phyloP scores from a whole-genome alignment of 2,888 invertebrate species.

The Chirona hameri region DNA sequence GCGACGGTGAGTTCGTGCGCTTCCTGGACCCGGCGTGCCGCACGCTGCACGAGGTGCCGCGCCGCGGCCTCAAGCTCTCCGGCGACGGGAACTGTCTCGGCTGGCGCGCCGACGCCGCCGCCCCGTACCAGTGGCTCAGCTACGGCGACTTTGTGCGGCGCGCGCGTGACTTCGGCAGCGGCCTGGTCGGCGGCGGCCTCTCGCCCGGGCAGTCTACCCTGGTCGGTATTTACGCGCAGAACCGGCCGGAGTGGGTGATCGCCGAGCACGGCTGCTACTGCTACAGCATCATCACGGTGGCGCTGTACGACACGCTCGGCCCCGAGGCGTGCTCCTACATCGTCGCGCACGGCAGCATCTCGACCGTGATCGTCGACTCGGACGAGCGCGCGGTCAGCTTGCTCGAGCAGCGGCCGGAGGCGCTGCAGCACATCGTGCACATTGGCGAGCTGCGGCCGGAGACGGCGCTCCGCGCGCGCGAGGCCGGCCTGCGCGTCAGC shows the following conservation, averaged over 20 bases:
- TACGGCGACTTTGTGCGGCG: conserved; percentile 88
- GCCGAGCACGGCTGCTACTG: conserved; percentile 90
- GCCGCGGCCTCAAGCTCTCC: conserved; percentile 47
- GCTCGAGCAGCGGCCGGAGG: conserved; percentile 75
- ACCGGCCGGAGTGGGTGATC: conserved; percentile 95
- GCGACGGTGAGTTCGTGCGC: neutral
- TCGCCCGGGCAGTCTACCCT: conserved; percentile 60
- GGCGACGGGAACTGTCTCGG: conserved; percentile 89
- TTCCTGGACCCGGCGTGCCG: neutral
- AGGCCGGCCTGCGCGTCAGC: conserved; percentile 74
- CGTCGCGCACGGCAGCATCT: conserved; percentile 80
- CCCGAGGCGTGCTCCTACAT: conserved; percentile 96
- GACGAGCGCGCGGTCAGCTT: conserved; percentile 82
- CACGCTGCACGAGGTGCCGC: conserved; percentile 6
- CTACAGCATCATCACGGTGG: conserved; percentile 91
- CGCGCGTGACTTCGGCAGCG: conserved; percentile 87
- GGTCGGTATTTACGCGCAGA: conserved; percentile 92
- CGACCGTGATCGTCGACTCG: conserved; percentile 82
- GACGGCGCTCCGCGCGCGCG: conserved; percentile 73
- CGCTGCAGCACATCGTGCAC: conserved; percentile 74
- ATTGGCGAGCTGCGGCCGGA: conserved; percentile 75
- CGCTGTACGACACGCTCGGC: conserved; percentile 93
- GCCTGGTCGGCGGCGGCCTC: conserved; percentile 61
- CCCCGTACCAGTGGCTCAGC: conserved; percentile 86
- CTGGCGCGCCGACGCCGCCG: conserved; percentile 78